Evolutionary conservation across 2,113 vertebrate genomes (phyloP), one percentile per base, ranked within the genome.

Genomic region (Psettodes erumei): DNA sequence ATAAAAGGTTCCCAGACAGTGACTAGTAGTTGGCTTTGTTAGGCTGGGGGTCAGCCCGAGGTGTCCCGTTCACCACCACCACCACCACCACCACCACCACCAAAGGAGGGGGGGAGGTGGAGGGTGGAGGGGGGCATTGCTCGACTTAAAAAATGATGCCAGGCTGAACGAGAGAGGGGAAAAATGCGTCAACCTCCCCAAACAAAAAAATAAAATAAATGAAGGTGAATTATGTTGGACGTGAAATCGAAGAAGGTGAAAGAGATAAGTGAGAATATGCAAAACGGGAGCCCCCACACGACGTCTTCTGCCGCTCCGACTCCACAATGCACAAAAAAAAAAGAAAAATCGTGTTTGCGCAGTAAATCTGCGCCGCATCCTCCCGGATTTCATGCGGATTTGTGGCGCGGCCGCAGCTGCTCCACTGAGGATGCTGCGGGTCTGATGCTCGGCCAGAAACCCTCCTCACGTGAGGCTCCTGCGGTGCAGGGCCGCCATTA

Each of bases 11-110:
- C 75, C 80, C 86, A 91, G 91, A 92, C 91, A 92, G 88, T 91
- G 91, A 92, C 85, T 91, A 91, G 91, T 91, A 86, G 89, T 83
- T 83, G 84, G 86, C 91, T 91, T 92, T 92, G 91, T 92, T 90
- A 12, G 55, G 42, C 35, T 67, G 1, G 75, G 81, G 91, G 91
- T 92, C 91, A 92, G 42, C 74, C 38, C 65, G 71, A 81, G 91
- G 90, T 90, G 89, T 82, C 85, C 87, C 84, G 63, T 32, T 80
- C 83, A 67, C 61, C 78, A 53, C 40, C 72, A 73, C 37, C 63
- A 69, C 61, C 78, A 53, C 40, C 72, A 73, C 37, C 63, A 69
- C 9, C 56, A 19, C 66, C 4, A 38, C 72, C 53, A 78, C 32
- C 73, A 67, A 78, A 69, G 35, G 40, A 13, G 32, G 27, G 10